These are phyloP conservation scores for Nysson spinosus DNA, from an alignment of 2,888 invertebrate species.

Conservation along the genomic window DNA sequence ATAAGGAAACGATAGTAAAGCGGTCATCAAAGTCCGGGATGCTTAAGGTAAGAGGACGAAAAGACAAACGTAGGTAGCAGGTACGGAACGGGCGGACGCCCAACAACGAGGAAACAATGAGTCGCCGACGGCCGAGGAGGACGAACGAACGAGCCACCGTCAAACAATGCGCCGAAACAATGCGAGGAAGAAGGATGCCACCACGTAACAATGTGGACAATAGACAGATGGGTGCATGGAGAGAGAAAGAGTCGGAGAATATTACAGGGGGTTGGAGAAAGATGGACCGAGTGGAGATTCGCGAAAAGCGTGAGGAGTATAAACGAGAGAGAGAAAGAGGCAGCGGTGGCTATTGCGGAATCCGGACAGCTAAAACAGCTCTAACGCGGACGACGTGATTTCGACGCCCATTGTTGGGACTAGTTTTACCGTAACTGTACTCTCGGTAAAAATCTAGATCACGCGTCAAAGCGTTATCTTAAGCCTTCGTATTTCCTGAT, in stretches of 20 bases:
- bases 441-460: constrained; percentile 12
- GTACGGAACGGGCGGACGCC: constrained; percentile 36
- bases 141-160: constrained; percentile 61
- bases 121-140: constrained; percentile 63
- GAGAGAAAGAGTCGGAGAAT: constrained; percentile 36
- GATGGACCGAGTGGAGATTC: background rate
- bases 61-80: constrained; percentile 41
- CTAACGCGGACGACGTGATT: constrained; percentile 18
- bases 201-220: constrained; percentile 73
- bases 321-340: background rate
- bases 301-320: constrained; percentile 4
- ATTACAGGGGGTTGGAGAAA: too few relatives aligned
- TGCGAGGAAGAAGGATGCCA: constrained; percentile 66
- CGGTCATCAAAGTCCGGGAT: constrained; percentile 42
- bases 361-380: constrained; percentile 20
- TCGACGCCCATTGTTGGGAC: constrained; percentile 3
- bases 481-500: background rate
- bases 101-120: constrained; percentile 69
- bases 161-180: constrained; percentile 73
- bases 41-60: constrained; percentile 49
- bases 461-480: background rate
- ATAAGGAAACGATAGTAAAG: constrained; percentile 40
- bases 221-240: constrained; percentile 66
- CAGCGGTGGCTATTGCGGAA: constrained; percentile 11
- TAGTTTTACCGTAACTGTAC: background rate